A percentile compares a stretch with the other conserved stretches of the same genome.
These are phyloP conservation scores for Achlya flavicornis DNA, from an alignment of 2,888 invertebrate species.

Conservation along the genomic window DNA sequence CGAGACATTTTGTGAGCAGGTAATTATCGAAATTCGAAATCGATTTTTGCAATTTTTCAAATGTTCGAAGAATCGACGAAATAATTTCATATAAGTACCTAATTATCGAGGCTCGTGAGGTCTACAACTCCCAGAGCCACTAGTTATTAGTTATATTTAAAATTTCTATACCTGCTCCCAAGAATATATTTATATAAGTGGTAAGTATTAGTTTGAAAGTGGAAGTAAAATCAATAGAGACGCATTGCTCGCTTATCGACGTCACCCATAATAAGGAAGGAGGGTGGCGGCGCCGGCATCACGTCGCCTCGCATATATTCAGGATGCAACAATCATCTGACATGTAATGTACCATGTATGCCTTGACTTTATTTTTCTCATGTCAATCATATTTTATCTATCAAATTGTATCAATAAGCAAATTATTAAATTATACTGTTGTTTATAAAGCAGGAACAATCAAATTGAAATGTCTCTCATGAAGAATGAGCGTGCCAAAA, in stretches of 20 bases:
- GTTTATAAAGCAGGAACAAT: neutral
- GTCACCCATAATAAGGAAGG: slow-evolving; percentile 73
- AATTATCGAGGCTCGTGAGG: too few relatives aligned
- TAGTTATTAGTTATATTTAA: too few relatives aligned
- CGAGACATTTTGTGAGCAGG: too few relatives aligned
- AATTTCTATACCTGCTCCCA: too few relatives aligned
- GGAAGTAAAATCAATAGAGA: slow-evolving; percentile 16
- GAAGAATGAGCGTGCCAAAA: too few relatives aligned
- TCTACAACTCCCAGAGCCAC: too few relatives aligned
- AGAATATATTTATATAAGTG: neutral
- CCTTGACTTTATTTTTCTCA: neutral
- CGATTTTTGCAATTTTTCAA: too few relatives aligned
- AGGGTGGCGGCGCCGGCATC: slow-evolving; percentile 69
- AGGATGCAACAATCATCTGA: slow-evolving; percentile 71
- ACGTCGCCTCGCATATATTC: slow-evolving; percentile 56
- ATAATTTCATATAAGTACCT: too few relatives aligned
- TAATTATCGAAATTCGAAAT: too few relatives aligned
- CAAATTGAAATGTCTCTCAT: neutral
- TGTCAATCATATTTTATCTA: neutral
- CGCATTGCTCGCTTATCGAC: slow-evolving; percentile 23
- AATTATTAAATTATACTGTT: neutral
- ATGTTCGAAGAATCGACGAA: too few relatives aligned
- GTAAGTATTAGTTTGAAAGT: slow-evolving; percentile 4
- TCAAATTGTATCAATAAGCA: neutral
- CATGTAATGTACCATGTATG: neutral